Base-by-base conservation (phyloP, 1,140 invertebrate genomes). In the Manduca sexta region DNA sequence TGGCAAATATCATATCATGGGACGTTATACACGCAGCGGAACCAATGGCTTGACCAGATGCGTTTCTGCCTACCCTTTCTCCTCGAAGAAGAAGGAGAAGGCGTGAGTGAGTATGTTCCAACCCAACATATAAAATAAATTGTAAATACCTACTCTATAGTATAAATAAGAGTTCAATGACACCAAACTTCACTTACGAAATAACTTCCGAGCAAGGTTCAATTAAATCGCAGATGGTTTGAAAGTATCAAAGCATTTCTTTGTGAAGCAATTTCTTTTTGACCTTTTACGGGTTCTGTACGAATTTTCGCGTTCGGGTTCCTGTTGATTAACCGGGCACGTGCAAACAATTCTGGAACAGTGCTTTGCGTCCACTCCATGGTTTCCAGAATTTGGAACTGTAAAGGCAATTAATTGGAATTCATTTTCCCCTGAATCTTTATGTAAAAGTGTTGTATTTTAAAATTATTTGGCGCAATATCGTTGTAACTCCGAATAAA, bases 261-360 rank as follows among this genome's bases (percentile, higher is more conserved):
- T 45, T 42, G 44, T 18, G 35, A 52, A 52, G 43, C 55, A 57
- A 57, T 45, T 50, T 51, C 42, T 44, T 44, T 50, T 38, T 44
- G 26, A 39, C 43, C 11, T 46, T 34, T 42, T 35, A 52, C 39
- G 42, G 49, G 41, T 39, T 50, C 42, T 45, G 33, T 45, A 18
- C 21, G 21, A 51, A 51, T 39, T 34, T 51, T 51, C 26, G 13
- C 15, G 39, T 31, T 12, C 49, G 14, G 16, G 21, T 26, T 26
- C 8, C 41, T 42, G 39, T 51, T 51, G 49, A 51, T 51, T 51
- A 51, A 51, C 49, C 44, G 11, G 42, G 42, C 30, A 33, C 42
- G 49, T 51, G 49, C 35, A 39, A 51, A 51, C 44, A 29, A 42
- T 34, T 21, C 45, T 51, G 11, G 39, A 51, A 44, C 44, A 21